Evolutionary conservation across 2,113 vertebrate species (phyloP), one percentile per base, ranked within the genome.

Genomic region (Prinia subflava): DNA sequence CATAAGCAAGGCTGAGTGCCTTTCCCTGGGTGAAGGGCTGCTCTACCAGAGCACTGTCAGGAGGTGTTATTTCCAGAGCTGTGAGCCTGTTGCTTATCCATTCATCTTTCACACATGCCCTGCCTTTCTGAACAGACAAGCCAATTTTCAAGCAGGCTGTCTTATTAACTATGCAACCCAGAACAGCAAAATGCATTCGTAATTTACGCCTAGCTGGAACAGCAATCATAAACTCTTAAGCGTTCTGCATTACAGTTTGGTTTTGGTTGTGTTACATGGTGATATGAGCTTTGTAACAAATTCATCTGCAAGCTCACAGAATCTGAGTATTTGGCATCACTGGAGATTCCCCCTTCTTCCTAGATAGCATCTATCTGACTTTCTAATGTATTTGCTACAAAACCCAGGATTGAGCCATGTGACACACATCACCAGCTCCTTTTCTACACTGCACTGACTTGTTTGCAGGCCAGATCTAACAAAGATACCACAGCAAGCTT

Each of bases 21-120:
- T 96, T 90, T 96, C 91, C 75, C 73, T 68, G 87, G 67, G 80
- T 89, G 30, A 93, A 92, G 73, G 33, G 13, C 33, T 65, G 47
- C 68, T 89, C 77, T 95, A 4, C 24, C 67, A n/a, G 23, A 94
- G 82, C 6, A 3, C 84, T 96, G 96, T 96, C 96, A 97, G 84
- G 65, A 68, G 35, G 42, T 73, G 88, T 95, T 91, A 97, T 84
- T 97, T 97, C 97, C 95, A 92, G 77, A 82, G 52, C 55, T 67
- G 56, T 94, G 95, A 97, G 86, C 76, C 44, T 94, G 47, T 85
- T 94, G 67, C 78, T 87, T 87, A 96, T 68, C 76, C 94, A 82
- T 81, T 95, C 81, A 7, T 89, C 88, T 71, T 92, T 96, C 87
- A 91, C 80, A 94, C 93, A 73, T 47, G 63, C 62, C 49, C 75